phyloP scores from a whole-genome alignment of 2,888 invertebrate genomes.

The Bruchidius siliquastri region DNA sequence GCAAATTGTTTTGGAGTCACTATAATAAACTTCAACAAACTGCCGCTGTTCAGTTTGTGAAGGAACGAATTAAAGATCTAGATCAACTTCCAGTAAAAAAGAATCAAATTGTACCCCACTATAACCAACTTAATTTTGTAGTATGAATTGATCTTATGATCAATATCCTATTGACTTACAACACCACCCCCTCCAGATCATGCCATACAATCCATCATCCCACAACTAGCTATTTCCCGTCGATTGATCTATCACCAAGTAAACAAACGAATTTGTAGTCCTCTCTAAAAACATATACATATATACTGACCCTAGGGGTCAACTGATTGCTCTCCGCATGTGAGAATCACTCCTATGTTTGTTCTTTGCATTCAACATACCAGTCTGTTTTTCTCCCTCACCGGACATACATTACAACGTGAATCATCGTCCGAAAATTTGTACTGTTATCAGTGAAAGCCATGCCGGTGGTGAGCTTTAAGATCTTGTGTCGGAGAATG shows the following conservation, averaged over 20 bases:
- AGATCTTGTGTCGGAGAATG: background rate
- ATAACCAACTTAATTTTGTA: too few species aligned
- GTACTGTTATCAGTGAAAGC: background rate
- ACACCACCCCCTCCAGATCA: background rate
- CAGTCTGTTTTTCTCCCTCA: background rate
- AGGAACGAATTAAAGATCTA: too few species aligned
- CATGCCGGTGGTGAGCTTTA: background rate
- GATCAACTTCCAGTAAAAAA: too few species aligned
- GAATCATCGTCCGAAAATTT: background rate
- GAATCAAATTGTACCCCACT: too few species aligned
- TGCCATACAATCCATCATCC: background rate
- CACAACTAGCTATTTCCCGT: background rate
- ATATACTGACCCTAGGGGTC: slow-evolving; percentile 15
- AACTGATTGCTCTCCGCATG: slow-evolving; percentile 14
- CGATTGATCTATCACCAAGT: background rate
- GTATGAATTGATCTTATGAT: too few species aligned
- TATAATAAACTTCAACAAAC: too few species aligned
- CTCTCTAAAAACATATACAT: slow-evolving; percentile 1
- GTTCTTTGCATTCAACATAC: slow-evolving; percentile 1
- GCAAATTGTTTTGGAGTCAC: too few species aligned
- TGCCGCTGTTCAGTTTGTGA: too few species aligned
- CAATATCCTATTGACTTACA: background rate
- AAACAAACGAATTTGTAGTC: background rate
- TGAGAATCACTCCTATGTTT: slow-evolving; percentile 11
- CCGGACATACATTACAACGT: background rate